Evolutionary conservation across 2,797 vertebrate genomes (phyloP).

Genomic region (Melanotaenia maccullochi): DNA sequence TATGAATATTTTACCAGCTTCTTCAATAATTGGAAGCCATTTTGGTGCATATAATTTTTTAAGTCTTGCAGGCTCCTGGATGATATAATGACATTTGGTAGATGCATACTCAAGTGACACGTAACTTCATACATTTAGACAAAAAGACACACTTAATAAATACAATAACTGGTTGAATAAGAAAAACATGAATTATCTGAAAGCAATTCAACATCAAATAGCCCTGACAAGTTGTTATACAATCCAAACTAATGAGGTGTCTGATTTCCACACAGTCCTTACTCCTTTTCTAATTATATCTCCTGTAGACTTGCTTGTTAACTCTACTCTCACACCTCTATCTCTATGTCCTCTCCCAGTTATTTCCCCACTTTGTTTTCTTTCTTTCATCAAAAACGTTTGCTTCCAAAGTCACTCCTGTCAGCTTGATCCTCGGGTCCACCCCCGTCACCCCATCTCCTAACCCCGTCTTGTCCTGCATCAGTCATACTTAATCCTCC

Average conservation of each 20-base stretch:
- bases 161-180: not conserved
- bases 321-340: not conserved
- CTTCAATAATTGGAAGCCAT: not conserved
- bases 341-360: not conserved
- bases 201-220: conserved; percentile 3
- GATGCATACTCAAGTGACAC: not conserved
- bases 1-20: not conserved
- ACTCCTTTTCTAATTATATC: conserved; percentile 18
- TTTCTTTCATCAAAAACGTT: conserved; percentile 27
- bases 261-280: conserved; percentile 15
- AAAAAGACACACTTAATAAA: not conserved
- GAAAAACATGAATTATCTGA: not conserved
- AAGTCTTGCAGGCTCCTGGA: not conserved
- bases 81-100: not conserved
- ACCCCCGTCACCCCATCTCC: conserved; percentile 22
- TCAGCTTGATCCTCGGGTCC: conserved; percentile 27
- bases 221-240: not conserved
- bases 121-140: not conserved
- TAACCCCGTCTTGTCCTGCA: conserved; percentile 46
- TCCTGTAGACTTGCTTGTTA: conserved; percentile 5
- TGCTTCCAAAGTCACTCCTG: conserved; percentile 38
- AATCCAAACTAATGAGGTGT: conserved; percentile 8
- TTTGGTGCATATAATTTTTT: not conserved
- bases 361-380: conserved; percentile 24
- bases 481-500: conserved; percentile 66